phyloP scores from a whole-genome alignment of 2,797 vertebrate genomes.

The Sebastes iracundus region DNA sequence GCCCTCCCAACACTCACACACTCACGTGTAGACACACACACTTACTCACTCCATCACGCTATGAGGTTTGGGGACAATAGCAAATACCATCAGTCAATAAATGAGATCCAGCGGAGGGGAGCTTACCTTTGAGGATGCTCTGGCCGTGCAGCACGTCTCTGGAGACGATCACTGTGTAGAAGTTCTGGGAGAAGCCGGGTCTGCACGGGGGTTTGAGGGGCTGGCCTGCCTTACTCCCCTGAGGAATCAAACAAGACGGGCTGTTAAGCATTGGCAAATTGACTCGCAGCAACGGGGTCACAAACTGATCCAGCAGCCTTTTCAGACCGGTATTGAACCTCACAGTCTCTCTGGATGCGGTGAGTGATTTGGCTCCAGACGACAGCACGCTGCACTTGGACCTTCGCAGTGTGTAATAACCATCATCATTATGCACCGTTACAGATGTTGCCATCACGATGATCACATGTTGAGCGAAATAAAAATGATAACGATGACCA shows the following conservation, averaged over 20 bases:
- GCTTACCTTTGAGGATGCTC: conserved; percentile 96
- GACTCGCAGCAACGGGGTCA: conserved; percentile 58
- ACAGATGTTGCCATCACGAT: background rate
- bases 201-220: conserved; percentile 86
- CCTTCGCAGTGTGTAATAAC: background rate
- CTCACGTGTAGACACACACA: conserved; percentile 20
- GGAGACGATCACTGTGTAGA: conserved; percentile 93
- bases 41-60: conserved; percentile 26
- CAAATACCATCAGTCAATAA: conserved; percentile 55
- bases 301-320: conserved; percentile 43
- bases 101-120: conserved; percentile 47
- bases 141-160: conserved; percentile 89
- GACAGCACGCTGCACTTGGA: conserved; percentile 2
- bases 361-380: conserved; percentile 24
- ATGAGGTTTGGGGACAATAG: conserved; percentile 26
- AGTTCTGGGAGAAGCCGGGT: conserved; percentile 94
- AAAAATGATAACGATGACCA: background rate
- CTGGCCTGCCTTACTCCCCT: conserved; percentile 87
- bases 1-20: background rate
- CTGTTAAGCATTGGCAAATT: conserved; percentile 69
- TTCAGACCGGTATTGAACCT: conserved; percentile 47
- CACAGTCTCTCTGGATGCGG: conserved; percentile 1
- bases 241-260: conserved; percentile 62
- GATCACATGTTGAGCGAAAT: background rate
- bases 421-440: background rate